Base-by-base conservation (phyloP, 2,888 invertebrate species). In the Strigamia transsilvanica region DNA sequence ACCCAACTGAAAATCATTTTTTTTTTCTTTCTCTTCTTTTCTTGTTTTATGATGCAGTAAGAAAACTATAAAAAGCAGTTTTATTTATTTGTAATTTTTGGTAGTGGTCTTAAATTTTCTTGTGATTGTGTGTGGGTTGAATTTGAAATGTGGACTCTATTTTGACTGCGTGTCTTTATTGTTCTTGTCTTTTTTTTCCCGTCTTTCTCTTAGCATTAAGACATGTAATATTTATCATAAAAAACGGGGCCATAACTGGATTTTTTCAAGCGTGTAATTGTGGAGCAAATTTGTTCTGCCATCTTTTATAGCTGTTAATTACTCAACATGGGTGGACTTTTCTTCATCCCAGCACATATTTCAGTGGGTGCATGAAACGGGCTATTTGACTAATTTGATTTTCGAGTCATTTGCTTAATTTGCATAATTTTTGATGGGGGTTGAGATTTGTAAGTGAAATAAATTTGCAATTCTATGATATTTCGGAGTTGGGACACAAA, bases 51-150 rank as follows among this genome's bases (percentile, higher is more conserved):
- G 73, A 27, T 15, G 27, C 73, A 73, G 27, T 73, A 73, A 73
- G 73, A 73, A 73, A 73, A 73, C 73, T 73, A 73, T 73, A 73
- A 73, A 51, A 73, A 12, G 13, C 73, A 73, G 13, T 73, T 73
- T 73, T 73, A 73, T 73, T 73, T 73, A 73, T 73, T 73, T 73
- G 73, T 73, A 73, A 73, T 73, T 73, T 73, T 73, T 73, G 73
- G 27, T 73, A 73, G 73, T 73, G 73, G 73, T 73, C 73, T 32
- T 73, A 73, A 73, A 73, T 73, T 73, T 73, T 27, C 27, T 73
- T 73, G 66, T 9, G 73, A 73, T 73, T 73, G 73, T 73, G 61
- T 66, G 73, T 73, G 73, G 73, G 27, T 27, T 73, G 73, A 73
- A 73, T 73, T 73, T 73, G 73, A 73, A 73, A 73, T 73, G 27